Evolutionary conservation across 2,797 vertebrate genomes (phyloP).

Genomic region (Macrochelys suwanniensis): DNA sequence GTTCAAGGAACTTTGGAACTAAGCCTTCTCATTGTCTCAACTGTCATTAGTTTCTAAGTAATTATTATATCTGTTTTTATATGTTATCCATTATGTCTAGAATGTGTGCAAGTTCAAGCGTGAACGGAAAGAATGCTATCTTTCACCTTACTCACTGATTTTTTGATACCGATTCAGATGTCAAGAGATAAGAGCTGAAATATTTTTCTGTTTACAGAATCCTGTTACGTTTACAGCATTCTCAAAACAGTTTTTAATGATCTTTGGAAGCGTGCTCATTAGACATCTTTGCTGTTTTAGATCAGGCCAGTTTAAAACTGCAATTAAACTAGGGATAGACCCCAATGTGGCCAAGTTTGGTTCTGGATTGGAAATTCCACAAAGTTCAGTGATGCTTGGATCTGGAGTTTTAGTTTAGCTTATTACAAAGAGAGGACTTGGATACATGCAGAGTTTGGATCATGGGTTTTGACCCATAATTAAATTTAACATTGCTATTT

Average conservation of each 20-base stretch:
- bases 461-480: not conserved
- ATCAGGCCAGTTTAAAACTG: not conserved
- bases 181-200: conserved; percentile 48
- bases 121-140: conserved; percentile 29
- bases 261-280: not conserved
- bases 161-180: conserved; percentile 41
- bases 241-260: not conserved
- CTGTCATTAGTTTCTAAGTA: conserved; percentile 47
- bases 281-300: not conserved
- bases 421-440: not conserved
- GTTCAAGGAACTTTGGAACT: conserved; percentile 73
- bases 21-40: conserved; percentile 55
- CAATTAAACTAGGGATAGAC: not conserved
- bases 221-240: not conserved
- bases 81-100: conserved; percentile 56
- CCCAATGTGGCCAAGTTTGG: not conserved
- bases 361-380: not conserved
- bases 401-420: not conserved
- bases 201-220: conserved; percentile 23
- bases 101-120: conserved; percentile 53
- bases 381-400: not conserved
- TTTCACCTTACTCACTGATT: conserved; percentile 32
- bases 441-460: not conserved
- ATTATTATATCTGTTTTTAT: conserved; percentile 71
- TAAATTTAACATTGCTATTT: not conserved